A percentile compares a stretch with the other conserved stretches of the same genome.
phyloP scores from a whole-genome alignment of 2,888 invertebrate genomes.

The Cerceris ruficornis region DNA sequence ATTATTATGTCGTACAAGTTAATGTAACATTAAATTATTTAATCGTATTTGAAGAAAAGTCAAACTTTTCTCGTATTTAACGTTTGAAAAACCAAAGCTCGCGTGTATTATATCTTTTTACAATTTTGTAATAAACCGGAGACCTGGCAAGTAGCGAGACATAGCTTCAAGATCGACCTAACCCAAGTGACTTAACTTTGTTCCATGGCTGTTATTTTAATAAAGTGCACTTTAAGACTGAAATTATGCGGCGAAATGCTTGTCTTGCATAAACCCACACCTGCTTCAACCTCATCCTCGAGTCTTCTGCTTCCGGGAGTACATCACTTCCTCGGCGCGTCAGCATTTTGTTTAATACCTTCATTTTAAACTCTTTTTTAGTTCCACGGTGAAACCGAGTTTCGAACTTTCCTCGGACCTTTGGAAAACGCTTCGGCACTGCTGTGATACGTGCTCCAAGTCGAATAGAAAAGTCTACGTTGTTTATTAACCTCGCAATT shows the following conservation, averaged over 20 bases:
- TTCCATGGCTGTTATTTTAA: constrained; percentile 56
- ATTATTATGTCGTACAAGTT: too few species aligned
- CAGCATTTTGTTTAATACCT: constrained; percentile 55
- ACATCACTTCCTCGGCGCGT: constrained; percentile 43
- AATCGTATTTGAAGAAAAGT: too few species aligned
- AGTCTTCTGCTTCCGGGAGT: constrained; percentile 17
- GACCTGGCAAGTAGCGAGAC: not conserved
- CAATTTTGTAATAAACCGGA: constrained; percentile 14
- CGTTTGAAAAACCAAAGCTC: not conserved
- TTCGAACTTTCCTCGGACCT: constrained; percentile 29
- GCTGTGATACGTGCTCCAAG: constrained; percentile 10
- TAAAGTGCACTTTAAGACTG: constrained; percentile 56
- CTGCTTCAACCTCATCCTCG: constrained; percentile 40
- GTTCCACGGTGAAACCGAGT: constrained; percentile 19
- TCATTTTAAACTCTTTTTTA: constrained; percentile 47
- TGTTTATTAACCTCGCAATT: not conserved
- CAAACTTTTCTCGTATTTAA: too few species aligned
- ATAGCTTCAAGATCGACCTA: constrained; percentile 21
- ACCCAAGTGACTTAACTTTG: constrained; percentile 31
- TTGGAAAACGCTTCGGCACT: constrained; percentile 16
- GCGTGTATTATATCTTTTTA: constrained; percentile 2
- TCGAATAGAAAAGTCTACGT: not conserved
- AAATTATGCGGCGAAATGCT: constrained; percentile 57
- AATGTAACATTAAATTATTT: too few species aligned
- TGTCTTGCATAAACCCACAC: constrained; percentile 60